These are phyloP conservation scores for cat (Felis catus) DNA, from an alignment of 2,113 vertebrate genomes.

Conservation along the genomic window DNA sequence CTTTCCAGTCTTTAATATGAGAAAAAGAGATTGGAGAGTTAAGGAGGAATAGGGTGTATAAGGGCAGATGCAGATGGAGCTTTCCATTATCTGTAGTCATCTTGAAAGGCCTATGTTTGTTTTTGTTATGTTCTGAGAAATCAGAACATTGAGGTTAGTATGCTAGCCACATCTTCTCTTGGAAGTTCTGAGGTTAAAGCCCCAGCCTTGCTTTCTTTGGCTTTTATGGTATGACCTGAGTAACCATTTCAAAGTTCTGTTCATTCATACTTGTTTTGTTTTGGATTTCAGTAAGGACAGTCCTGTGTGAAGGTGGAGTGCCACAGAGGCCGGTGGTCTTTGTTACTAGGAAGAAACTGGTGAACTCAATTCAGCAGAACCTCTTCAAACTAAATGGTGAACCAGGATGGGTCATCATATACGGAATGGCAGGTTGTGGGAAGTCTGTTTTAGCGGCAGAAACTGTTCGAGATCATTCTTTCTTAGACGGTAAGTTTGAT, in stretches of 20 bases:
- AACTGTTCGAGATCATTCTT: constrained; percentile 89
- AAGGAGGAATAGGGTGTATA: not conserved
- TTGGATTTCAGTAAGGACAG: constrained; percentile 87
- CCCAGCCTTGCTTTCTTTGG: not conserved
- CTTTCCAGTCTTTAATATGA: not conserved
- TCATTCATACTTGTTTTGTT: constrained; percentile 39
- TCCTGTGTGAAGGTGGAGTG: constrained; percentile 95
- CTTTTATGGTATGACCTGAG: not conserved
- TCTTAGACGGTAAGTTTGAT: constrained; percentile 89
- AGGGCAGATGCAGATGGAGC: not conserved
- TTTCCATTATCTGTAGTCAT: not conserved
- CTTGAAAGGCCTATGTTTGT: not conserved
- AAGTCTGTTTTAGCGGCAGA: constrained; percentile 98
- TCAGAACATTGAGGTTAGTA: constrained; percentile 15
- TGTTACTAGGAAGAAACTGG: constrained; percentile 89
- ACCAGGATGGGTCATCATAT: constrained; percentile 94
- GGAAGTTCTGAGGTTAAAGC: not conserved
- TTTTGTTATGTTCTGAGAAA: constrained; percentile 22
- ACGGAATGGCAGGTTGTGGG: constrained; percentile 98
- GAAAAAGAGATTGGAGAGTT: not conserved
- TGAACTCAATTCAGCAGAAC: constrained; percentile 89
- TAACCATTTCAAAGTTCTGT: not conserved
- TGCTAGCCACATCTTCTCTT: not conserved
- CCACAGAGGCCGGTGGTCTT: constrained; percentile 97
- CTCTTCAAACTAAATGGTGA: constrained; percentile 86